A percentile compares a stretch with the other conserved stretches of the same genome.
These are phyloP conservation scores for Microcebus murinus DNA, from an alignment of 2,113 vertebrate species.

Conservation along the genomic window DNA sequence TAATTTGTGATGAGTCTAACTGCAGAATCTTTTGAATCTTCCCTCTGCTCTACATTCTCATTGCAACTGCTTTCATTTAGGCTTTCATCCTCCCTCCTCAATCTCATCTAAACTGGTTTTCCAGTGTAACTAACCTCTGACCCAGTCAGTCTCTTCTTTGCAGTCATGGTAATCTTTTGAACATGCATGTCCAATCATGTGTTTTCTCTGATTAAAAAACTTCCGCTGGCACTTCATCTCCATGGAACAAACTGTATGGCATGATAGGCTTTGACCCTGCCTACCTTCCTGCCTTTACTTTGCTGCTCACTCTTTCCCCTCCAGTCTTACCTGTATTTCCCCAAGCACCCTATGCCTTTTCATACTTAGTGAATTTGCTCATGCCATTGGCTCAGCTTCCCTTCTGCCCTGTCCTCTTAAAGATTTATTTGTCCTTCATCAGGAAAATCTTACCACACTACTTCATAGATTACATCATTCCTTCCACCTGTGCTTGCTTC, in stretches of 20 bases:
- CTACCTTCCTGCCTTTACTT: background rate
- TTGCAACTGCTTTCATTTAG: background rate
- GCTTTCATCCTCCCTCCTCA: background rate
- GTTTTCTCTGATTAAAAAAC: background rate
- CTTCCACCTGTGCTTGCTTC: background rate
- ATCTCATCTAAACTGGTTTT: constrained; percentile 24
- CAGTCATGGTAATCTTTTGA: background rate
- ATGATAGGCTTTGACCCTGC: background rate
- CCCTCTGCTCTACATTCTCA: background rate
- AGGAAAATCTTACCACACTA: background rate
- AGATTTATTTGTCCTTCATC: constrained; percentile 16
- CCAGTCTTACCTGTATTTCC: background rate
- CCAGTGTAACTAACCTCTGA: background rate
- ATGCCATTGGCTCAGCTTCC: background rate
- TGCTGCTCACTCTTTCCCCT: background rate
- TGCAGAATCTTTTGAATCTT: background rate
- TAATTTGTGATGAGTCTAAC: background rate
- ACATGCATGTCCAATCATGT: background rate
- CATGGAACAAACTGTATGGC: background rate
- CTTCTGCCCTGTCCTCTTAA: background rate
- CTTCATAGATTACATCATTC: background rate
- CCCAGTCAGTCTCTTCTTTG: background rate
- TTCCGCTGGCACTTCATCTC: background rate
- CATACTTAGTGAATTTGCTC: background rate
- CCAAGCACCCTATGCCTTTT: background rate